phyloP scores from a whole-genome alignment of 2,113 vertebrate genomes.

The Thamnaconus septentrionalis region DNA sequence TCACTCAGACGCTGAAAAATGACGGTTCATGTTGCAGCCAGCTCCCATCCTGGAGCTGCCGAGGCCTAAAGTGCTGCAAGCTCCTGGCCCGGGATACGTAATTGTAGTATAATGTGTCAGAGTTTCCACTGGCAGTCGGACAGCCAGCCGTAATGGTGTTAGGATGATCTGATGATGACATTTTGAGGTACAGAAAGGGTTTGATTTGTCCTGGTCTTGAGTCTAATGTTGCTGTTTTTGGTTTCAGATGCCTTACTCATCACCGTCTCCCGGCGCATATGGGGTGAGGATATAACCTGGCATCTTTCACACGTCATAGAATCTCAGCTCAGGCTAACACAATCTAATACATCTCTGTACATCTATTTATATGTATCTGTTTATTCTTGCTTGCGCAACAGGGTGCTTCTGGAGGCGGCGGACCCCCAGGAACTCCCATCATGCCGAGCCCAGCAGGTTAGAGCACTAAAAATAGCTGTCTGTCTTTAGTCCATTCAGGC shows the following conservation, averaged over 20 bases:
- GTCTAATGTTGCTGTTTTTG: constrained; percentile 60
- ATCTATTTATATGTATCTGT: neutral
- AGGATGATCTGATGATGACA: constrained; percentile 56
- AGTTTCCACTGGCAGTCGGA: constrained; percentile 53
- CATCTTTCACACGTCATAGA: neutral
- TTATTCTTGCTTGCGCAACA: constrained; percentile 57
- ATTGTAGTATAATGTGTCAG: constrained; percentile 69
- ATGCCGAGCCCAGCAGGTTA: constrained; percentile 98
- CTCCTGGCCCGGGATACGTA: constrained; percentile 49
- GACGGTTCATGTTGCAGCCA: constrained; percentile 48
- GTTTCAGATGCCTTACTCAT: constrained; percentile 95
- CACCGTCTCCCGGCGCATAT: constrained; percentile 96
- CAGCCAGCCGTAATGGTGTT: constrained; percentile 56
- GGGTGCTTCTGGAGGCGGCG: constrained; percentile 95
- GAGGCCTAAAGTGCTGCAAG: constrained; percentile 35
- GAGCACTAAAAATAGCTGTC: neutral
- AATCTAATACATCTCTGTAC: neutral
- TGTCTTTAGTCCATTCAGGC: neutral
- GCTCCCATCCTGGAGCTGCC: constrained; percentile 20
- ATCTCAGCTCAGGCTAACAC: neutral
- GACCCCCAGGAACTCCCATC: constrained; percentile 97
- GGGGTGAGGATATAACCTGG: constrained; percentile 82
- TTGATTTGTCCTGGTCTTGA: constrained; percentile 38
- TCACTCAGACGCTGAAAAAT: constrained; percentile 7
- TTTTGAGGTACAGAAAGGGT: constrained; percentile 44